phyloP scores from a whole-genome alignment of 1,140 invertebrate species.

The Plutomurus gul region DNA sequence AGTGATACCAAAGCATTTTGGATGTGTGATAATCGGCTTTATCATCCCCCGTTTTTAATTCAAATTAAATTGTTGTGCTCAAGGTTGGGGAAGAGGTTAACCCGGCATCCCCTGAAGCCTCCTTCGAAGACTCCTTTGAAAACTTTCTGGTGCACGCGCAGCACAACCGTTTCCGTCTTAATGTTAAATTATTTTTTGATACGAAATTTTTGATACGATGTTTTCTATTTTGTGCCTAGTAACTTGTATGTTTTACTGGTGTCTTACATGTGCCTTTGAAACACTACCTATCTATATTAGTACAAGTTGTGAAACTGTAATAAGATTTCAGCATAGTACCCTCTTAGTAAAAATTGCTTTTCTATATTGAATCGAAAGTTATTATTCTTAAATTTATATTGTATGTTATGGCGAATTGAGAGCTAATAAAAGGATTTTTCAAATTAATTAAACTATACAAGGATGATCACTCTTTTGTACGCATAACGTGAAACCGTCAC shows the following conservation, averaged over 20 bases:
- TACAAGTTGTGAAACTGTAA: neutral
- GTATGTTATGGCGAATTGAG: slow-evolving; percentile 10
- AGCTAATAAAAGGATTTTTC: neutral
- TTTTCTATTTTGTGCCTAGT: neutral
- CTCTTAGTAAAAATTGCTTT: neutral
- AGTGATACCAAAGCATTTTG: no score
- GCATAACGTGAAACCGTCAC: neutral
- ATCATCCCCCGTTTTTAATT: no score
- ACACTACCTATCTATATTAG: neutral
- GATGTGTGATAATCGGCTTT: no score
- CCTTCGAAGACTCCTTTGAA: neutral
- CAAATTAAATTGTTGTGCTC: no score
- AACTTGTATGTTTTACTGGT: no score
- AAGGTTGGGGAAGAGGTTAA: neutral
- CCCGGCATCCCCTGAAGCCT: neutral
- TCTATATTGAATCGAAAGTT: neutral
- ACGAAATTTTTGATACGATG: slow-evolving; percentile 12
- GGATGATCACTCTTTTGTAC: neutral
- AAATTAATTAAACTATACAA: neutral
- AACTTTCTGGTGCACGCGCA: neutral
- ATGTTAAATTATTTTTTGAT: slow-evolving; percentile 6
- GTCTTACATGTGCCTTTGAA: neutral
- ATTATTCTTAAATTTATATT: slow-evolving; percentile 2
- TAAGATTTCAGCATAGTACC: no score
- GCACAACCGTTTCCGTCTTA: neutral